Evolutionary conservation across 2,888 invertebrate species (phyloP), one percentile per base, ranked within the genome.

Genomic region (Acleris laterana): DNA sequence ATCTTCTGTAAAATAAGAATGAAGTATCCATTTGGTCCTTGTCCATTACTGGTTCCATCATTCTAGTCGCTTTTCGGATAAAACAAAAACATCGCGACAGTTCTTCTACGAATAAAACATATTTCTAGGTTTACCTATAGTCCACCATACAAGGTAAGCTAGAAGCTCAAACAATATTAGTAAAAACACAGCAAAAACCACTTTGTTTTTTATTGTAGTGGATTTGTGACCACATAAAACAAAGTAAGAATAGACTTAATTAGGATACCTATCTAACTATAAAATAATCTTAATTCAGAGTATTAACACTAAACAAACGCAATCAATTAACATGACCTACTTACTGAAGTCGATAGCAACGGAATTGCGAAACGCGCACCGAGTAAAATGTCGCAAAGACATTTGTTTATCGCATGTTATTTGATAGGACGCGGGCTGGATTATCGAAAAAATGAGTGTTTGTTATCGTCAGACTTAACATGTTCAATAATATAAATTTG

Each of bases 311-410:
- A 13, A 60, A 38, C 22, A 28, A 17, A 57, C 28, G 38, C 25
- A 62, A 66, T 66, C 62, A 66, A 62, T 66, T 62, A 62, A 46
- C 51, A 46, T 38, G 62, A 57, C 66, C 66, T 62, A 66, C 62
- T 57, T 66, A 22, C 51, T 51, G 55, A 11, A 53, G 57, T 57
- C 61, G 51, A 57, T 57, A 57, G 52, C 51, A 20, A 49, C 25
- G 11, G 44, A 17, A 44, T 66, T 66, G 61, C 65, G 61, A 66
- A 66, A 66, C 56, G 38, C 5, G 7, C 16, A 7, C 19, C 5
- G 17, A 32, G 61, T 66, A 61, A 62, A 66, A 62, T 65, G 38
- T 11, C 17, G 20, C 50, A 44, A 59, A 49, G 55, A 61, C 46
- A 32, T 49, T 60, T 56, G 50, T 65, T 60, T 44, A 64, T 60